Base-by-base conservation (phyloP, 2,888 invertebrate species). In the Chrysolina oricalcia region DNA sequence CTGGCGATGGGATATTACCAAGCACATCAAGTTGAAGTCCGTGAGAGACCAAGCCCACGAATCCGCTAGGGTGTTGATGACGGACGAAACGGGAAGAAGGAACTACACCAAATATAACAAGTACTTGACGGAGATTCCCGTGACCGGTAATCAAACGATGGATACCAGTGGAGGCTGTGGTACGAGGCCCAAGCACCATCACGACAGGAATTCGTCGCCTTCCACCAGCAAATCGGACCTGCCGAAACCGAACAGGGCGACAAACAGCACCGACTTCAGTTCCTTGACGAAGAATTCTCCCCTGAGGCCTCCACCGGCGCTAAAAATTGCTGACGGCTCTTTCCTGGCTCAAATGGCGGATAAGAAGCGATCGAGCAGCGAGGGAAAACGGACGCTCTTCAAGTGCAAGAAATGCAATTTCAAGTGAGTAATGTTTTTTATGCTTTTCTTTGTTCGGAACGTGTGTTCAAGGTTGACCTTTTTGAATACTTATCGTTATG, bases 1-100 rank as follows among this genome's bases (percentile, higher is more conserved):
- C 87, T 98, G 98, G 97, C 93, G 97, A 80, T 98, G 97, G 96
- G 98, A 98, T 89, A 97, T 98, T 76, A 96, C 97, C 35, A 97
- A 98, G 88, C 98, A 98, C 88, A 97, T 98, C 80, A 94, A 96
- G 85, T 90, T 97, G 83, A 97, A 97, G 90, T 94, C 95, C 9
- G 94, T 94, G 23, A 91, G 96, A 79, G 97, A 96, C 89, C 93
- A 94, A 68, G 93, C 93, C 66, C 97, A 97, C 88, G 92, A 93
- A 83, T 92, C 92, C 78, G 95, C 95, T 67, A 93, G 94, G 88
- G 96, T 97, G 62, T 90, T 97, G 72, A 95, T 97, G 94, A 97
- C 96, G 67, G 97, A 97, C 87, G 96, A 97, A 89, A 96, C 96
- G 50, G 97, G 97, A 10, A 91, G 96, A 78, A 91, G 97, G 81